Evolutionary conservation across 2,797 vertebrate genomes (phyloP).

Genomic region (Lacerta viridis): DNA sequence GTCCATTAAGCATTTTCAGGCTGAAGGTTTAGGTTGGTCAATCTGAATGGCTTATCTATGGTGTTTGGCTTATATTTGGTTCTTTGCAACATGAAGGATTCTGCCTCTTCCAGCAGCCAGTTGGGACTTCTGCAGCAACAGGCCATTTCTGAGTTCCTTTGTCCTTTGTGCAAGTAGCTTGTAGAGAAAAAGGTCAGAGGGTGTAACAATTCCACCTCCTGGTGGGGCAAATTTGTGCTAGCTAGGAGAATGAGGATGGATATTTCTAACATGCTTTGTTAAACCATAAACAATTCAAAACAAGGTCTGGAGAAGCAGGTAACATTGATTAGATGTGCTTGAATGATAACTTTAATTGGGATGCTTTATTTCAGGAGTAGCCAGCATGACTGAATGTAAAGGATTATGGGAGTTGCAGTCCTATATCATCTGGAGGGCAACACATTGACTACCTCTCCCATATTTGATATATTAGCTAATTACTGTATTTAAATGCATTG

Average conservation of each 20-base stretch:
- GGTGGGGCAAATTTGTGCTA: not conserved
- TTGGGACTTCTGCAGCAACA: not conserved
- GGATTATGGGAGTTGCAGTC: no score
- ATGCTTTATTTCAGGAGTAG: no score
- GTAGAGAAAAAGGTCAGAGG: not conserved
- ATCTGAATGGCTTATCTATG: not conserved
- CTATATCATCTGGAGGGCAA: no score
- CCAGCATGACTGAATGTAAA: no score
- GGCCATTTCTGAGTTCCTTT: not conserved
- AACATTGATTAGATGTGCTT: no score
- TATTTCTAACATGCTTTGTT: not conserved
- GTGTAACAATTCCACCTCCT: not conserved
- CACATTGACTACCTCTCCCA: no score
- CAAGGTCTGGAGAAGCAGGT: not conserved
- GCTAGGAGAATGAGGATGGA: not conserved
- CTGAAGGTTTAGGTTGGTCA: no score
- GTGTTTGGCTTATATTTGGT: not conserved
- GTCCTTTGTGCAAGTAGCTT: not conserved
- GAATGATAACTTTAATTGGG: no score
- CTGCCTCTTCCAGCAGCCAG: not conserved
- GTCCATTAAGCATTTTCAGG: not conserved
- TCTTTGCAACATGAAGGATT: not conserved
- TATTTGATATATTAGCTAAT: no score
- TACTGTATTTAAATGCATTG: no score
- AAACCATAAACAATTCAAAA: not conserved